Percentiles rank a stretch among this genome's conserved stretches.
Evolutionary conservation across 2,113 vertebrate species (phyloP).

Genomic region (Carassius auratus): DNA sequence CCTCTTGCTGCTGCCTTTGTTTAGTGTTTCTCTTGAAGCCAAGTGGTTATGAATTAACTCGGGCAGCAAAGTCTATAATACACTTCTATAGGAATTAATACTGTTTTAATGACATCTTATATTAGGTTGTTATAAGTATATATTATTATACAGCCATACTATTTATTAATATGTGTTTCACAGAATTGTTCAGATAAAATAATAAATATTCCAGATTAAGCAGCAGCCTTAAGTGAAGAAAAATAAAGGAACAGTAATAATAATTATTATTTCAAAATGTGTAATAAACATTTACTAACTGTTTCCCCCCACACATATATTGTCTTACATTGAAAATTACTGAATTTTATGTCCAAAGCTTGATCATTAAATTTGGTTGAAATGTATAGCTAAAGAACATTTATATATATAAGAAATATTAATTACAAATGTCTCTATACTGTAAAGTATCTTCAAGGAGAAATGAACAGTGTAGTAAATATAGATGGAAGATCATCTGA

Average conservation of each 20-base stretch:
- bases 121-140: neutral
- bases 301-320: neutral
- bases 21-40: constrained; percentile 79
- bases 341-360: neutral
- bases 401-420: neutral
- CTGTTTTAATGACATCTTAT: neutral
- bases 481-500: neutral
- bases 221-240: neutral
- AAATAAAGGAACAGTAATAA: neutral
- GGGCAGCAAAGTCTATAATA: neutral
- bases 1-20: constrained; percentile 76
- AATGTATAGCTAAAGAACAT: neutral
- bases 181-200: neutral
- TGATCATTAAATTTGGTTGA: neutral
- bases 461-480: constrained; percentile 5
- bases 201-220: neutral
- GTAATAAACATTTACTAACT: neutral
- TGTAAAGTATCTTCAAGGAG: neutral
- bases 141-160: too few species aligned
- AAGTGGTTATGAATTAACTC: constrained; percentile 78
- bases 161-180: neutral
- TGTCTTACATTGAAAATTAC: neutral
- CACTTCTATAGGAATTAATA: neutral
- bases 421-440: neutral
- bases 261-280: neutral